Conservation (phyloP, 2,888 invertebrate species). For the Acrobasis repandana region DNA sequence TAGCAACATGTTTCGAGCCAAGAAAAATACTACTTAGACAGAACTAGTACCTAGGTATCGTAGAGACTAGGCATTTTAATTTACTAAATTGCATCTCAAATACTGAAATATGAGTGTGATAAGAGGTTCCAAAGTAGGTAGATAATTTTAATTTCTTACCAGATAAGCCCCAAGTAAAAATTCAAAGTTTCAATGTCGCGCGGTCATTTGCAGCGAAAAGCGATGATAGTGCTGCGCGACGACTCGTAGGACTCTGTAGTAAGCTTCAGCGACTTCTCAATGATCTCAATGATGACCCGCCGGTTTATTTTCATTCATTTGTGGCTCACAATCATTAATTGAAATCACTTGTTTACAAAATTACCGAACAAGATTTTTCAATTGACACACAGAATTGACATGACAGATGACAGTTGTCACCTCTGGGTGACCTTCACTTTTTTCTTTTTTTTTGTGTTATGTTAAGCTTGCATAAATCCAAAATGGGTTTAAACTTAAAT, state of each 20-base stretch:
- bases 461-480: neutral
- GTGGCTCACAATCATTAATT: neutral
- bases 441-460: neutral
- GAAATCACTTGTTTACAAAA: constrained; percentile 8
- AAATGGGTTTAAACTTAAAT: neutral
- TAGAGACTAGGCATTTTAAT: neutral
- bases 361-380: neutral
- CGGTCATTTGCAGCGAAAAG: constrained; percentile 14
- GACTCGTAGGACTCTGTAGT: neutral
- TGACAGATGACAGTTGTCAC: constrained; percentile 23
- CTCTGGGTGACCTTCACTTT: constrained; percentile 24
- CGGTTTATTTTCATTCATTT: neutral
- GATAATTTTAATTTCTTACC: neutral
- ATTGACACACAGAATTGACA: too few relatives aligned
- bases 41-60: too few relatives aligned
- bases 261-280: neutral
- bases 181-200: constrained; percentile 21
- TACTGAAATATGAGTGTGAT: neutral
- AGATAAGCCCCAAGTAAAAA: constrained; percentile 2
- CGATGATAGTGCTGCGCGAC: neutral
- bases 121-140: neutral
- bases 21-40: too few relatives aligned
- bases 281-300: neutral
- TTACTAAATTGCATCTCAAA: neutral
- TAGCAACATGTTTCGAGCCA: too few relatives aligned